Conservation (phyloP, 2,888 invertebrate species). For the Silvanus unidentatus region DNA sequence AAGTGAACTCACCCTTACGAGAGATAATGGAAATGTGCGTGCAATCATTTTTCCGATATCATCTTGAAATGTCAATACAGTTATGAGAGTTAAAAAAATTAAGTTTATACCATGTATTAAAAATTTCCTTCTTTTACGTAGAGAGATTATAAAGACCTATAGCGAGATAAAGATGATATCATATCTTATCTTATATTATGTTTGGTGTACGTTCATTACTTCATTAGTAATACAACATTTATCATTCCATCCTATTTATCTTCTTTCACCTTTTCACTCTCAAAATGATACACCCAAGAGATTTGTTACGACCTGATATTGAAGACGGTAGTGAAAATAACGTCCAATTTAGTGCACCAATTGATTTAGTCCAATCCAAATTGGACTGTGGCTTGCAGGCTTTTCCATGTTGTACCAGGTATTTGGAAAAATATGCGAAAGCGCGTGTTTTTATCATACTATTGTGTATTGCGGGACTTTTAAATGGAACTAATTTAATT, state of each 20-base stretch:
- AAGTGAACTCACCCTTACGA: constrained; percentile 11
- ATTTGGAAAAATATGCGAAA: constrained; percentile 45
- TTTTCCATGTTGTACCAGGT: constrained; percentile 44
- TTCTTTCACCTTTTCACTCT: no score
- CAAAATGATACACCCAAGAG: constrained; percentile 38
- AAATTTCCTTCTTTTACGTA: no score
- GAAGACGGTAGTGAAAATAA: constrained; percentile 14
- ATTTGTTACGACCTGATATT: constrained; percentile 37
- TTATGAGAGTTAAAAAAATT: no score
- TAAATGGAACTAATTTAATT: constrained; percentile 47
- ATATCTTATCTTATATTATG: no score
- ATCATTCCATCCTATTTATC: no score
- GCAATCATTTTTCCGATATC: constrained; percentile 17
- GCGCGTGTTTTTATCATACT: constrained; percentile 46
- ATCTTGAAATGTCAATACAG: no score
- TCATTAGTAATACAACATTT: no score
- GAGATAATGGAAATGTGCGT: constrained; percentile 19
- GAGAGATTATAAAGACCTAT: no score
- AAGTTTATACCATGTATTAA: no score
- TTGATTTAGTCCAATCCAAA: constrained; percentile 19
- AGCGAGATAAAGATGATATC: no score
- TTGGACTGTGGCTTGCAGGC: constrained; percentile 50
- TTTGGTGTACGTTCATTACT: no score
- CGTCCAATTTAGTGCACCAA: constrained; percentile 24
- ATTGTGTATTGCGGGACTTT: constrained; percentile 40